Percentiles rank a stretch among this genome's conserved stretches.
These are phyloP conservation scores for Zaprionus davidi DNA, from an alignment of 1,140 invertebrate species.

Conservation along the genomic window DNA sequence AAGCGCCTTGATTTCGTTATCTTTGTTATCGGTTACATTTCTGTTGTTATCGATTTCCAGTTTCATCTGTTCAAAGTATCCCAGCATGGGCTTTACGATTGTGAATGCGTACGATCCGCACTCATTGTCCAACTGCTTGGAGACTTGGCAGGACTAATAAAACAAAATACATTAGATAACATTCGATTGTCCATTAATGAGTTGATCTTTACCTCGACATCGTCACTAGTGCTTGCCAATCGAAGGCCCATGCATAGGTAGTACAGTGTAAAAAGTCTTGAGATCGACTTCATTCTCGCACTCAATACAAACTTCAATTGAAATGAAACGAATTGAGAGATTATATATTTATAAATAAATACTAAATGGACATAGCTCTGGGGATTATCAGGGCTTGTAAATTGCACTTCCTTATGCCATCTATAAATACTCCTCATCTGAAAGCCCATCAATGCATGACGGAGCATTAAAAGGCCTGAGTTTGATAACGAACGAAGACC, in stretches of 20 bases:
- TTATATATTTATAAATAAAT: conserved; percentile 5
- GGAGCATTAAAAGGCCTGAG: not conserved
- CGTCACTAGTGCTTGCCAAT: not conserved
- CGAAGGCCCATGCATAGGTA: not conserved
- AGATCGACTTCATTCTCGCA: conserved; percentile 46
- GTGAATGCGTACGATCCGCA: not conserved
- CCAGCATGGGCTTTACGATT: not conserved
- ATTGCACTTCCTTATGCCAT: not conserved
- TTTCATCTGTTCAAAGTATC: not conserved
- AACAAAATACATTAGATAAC: not conserved
- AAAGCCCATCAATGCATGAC: not conserved
- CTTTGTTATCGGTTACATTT: not conserved
- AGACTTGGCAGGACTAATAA: not conserved
- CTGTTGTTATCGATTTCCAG: not conserved
- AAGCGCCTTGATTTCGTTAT: not conserved
- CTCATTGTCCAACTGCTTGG: not conserved
- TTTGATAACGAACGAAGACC: not conserved
- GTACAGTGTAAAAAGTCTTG: not conserved
- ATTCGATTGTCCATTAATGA: not conserved
- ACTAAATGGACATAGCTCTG: not conserved
- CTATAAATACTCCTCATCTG: not conserved
- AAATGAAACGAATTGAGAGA: not conserved
- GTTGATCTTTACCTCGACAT: not conserved
- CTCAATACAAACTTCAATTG: conserved; percentile 5
- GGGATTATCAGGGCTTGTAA: not conserved